Conservation (phyloP, 1,140 invertebrate species). For the Penaeus indicus region DNA sequence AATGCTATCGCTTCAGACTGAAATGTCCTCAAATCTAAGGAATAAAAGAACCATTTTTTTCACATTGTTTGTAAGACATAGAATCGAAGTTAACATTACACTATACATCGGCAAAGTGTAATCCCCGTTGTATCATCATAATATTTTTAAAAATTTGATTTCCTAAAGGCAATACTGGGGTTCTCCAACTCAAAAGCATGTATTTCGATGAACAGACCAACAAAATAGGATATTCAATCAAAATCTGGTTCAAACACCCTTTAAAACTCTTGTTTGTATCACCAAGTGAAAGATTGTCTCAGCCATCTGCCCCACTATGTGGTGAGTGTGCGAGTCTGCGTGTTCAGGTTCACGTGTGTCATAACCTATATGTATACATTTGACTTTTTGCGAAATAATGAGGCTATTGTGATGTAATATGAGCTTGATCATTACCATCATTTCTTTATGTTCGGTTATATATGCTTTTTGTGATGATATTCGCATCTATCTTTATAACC, state of each 20-base stretch:
- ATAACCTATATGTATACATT: no score
- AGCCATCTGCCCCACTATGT: no score
- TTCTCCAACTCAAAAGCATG: conserved; percentile 12
- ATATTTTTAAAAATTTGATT: not conserved
- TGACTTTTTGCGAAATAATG: no score
- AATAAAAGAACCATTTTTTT: not conserved
- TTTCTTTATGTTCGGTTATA: no score
- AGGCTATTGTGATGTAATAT: no score
- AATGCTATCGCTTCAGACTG: not conserved
- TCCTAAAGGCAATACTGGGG: not conserved
- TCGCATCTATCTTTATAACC: no score
- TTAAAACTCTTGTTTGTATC: conserved; percentile 15
- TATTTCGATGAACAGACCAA: not conserved
- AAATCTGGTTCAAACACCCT: not conserved
- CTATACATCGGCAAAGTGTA: no score
- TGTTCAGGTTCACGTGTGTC: no score
- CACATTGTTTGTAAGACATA: not conserved
- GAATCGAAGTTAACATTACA: no score
- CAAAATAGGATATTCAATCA: not conserved
- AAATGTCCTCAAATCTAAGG: not conserved
- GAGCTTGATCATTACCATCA: no score
- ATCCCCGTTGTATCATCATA: not conserved
- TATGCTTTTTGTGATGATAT: no score
- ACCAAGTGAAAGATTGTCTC: not conserved
- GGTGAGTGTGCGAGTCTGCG: no score